These are phyloP conservation scores for Dysmachus trigonus DNA, from an alignment of 2,888 invertebrate species.

Conservation along the genomic window DNA sequence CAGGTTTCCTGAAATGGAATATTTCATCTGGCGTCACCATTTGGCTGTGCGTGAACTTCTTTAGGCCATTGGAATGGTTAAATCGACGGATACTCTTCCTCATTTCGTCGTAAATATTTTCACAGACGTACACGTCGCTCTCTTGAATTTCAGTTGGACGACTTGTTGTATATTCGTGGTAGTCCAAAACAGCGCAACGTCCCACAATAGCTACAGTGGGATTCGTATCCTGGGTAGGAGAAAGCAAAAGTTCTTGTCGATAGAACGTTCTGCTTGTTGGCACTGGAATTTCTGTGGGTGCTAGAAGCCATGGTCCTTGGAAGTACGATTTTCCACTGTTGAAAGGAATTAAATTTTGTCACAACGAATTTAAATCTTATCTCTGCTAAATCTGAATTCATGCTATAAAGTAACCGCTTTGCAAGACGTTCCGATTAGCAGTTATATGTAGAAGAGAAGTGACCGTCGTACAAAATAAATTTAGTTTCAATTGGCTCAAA, in stretches of 20 bases:
- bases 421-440: no score
- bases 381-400: no score
- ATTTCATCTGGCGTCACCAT: constrained; percentile 93
- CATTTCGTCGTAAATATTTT: constrained; percentile 89
- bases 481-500: no score
- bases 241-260: constrained; percentile 91
- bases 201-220: constrained; percentile 91
- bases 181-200: constrained; percentile 89
- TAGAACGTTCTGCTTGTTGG: constrained; percentile 86
- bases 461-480: no score
- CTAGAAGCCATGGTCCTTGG: constrained; percentile 92
- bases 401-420: no score
- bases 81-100: constrained; percentile 78
- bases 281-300: constrained; percentile 79
- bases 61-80: constrained; percentile 73
- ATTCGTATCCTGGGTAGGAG: constrained; percentile 90
- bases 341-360: background rate
- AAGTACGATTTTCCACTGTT: constrained; percentile 87
- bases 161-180: constrained; percentile 88
- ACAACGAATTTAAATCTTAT: constrained; percentile 58
- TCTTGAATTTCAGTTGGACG: constrained; percentile 94
- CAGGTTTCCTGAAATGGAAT: constrained; percentile 78
- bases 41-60: constrained; percentile 82
- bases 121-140: constrained; percentile 91
- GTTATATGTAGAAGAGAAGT: no score